Conservation (phyloP, 2,888 invertebrate species). For the Agrochola litura region DNA sequence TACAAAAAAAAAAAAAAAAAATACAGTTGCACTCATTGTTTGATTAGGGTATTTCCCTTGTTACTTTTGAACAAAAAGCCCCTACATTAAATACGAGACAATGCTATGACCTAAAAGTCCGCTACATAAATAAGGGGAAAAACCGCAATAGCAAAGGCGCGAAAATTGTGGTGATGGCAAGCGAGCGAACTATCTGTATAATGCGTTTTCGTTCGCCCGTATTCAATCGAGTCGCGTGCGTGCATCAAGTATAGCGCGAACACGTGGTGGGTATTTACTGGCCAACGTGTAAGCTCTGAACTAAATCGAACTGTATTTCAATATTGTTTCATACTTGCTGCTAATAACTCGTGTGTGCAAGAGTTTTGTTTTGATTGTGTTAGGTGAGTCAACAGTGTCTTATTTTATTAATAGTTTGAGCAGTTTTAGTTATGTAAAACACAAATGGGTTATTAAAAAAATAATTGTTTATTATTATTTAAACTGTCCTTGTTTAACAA, state of each 20-base stretch:
- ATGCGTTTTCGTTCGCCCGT: background rate
- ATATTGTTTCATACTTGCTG: conserved; percentile 10
- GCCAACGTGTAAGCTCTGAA: background rate
- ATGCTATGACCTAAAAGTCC: conserved; percentile 1
- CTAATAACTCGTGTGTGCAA: background rate
- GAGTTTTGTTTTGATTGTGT: conserved; percentile 10
- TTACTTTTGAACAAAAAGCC: conserved; percentile 9
- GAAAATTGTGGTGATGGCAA: background rate
- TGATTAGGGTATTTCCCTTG: background rate
- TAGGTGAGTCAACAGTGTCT: conserved; percentile 20
- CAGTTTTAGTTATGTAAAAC: background rate
- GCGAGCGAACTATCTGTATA: background rate
- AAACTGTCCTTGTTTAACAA: background rate
- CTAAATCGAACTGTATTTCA: background rate
- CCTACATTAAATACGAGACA: background rate
- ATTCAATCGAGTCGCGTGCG: background rate
- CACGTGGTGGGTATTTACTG: conserved; percentile 23
- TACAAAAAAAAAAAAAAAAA: background rate
- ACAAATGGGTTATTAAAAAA: background rate
- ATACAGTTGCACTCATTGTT: background rate
- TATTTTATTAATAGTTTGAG: background rate
- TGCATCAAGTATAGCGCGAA: background rate
- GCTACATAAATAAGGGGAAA: conserved; percentile 15
- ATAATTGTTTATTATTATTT: background rate
- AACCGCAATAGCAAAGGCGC: conserved; percentile 4